Base-by-base conservation (phyloP, 2,113 vertebrate species). In the Amblyornis subalaris region DNA sequence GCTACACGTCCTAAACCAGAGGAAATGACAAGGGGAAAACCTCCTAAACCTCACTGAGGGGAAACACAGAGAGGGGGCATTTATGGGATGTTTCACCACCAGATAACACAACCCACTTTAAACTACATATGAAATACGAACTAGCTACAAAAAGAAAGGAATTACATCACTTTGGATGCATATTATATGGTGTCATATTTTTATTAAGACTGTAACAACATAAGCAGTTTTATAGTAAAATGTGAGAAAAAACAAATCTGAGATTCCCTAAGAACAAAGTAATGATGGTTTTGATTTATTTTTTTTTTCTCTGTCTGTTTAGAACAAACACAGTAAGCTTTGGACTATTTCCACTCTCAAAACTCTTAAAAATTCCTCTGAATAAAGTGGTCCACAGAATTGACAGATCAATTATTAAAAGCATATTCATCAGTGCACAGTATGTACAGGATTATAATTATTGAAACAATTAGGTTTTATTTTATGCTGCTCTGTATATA, bases 221-320 rank as follows among this genome's bases (percentile, higher is more conserved):
- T 16, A 42, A 67, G 10, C 12, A 55, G 12, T 42, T 86, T 76
- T 40, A 16, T 16, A 62, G 45, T 9, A 79, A 88, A 78, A 45
- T 0, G 1, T 10, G 25, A 61, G 31, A 26, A 26, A 75, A 78
- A 48, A 12, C 9, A 54, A 80, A 77, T 21, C 21, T 82, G 40
- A 75, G 12, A 40, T 50, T 62, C 10, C 54, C 11, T 44, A 31
- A 55, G 38, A 86, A 50, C 8, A 67, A 85, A 67, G 24, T 22
- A 20, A 77, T 33, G 10, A 31, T 12, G 1, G 0, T 77, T 66
- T 73, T 3, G 1, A 1, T 6, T 28, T 60, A 38, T 64, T 70
- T 72, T 53, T 3, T 53, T 2, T 36, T 35, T 0, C 17, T 14
- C 18, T 57, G 2, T 55, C 8, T 9, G 4, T 57, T 85, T 60